Base-by-base conservation (phyloP, 2,113 vertebrate genomes). In the Poicephalus gulielmi region DNA sequence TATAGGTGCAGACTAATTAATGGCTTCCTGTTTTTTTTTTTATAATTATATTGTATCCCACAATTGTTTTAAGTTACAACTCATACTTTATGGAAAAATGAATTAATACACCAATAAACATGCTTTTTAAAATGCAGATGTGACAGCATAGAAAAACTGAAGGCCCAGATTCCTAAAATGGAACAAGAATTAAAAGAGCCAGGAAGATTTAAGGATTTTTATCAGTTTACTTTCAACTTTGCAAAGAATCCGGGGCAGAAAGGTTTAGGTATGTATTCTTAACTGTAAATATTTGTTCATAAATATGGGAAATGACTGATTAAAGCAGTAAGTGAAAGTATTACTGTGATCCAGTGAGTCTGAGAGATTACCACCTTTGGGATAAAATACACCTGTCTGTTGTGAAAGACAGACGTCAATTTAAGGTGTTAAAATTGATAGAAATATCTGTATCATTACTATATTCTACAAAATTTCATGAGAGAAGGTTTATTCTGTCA, bases 221-320 rank as follows among this genome's bases (percentile, higher is more conserved):
- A 99, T 98, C 98, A 99, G 96, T 99, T 99, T 98, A 99, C 98
- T 96, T 99, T 99, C 98, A 99, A 98, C 97, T 99, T 99, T 94
- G 98, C 98, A 94, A 99, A 99, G 98, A 99, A 99, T 92, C 98
- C 98, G 1, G 98, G 98, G 95, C 98, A 99, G 95, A 99, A 99
- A 95, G 98, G 98, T 97, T 98, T 99, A 98, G 98, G 98, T 99
- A 98, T 94, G 98, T 98, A 96, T 97, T 96, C 88, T 90, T 91
- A n/a, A 90, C 94, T 59, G 27, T 91, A 83, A 90, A 17, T 13
- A 41, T 74, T 82, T 92, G 12, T 75, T 91, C 1, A 2, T 77
- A 49, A 82, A 53, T 55, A 59, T 8, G 31, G 18, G 22, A 89
- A 74, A 27, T 60, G 1, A 23, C 55, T 83, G 46, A 55, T 82